These are phyloP conservation scores for crab-eating macaque (Macaca fascicularis) DNA, from an alignment of 2,113 vertebrate genomes.

Conservation along the genomic window DNA sequence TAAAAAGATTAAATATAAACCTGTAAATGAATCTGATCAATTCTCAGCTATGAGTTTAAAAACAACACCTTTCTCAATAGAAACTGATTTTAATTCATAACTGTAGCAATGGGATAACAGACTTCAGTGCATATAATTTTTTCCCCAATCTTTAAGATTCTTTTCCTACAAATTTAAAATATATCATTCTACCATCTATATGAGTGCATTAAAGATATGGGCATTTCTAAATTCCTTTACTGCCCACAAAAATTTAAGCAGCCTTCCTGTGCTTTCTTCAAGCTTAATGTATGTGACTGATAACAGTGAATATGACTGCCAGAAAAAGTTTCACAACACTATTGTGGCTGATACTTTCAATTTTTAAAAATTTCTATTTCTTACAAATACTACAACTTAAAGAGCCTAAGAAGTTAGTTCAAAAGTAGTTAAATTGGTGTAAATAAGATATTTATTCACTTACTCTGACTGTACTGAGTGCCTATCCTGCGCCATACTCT, in stretches of 20 bases:
- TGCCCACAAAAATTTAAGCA: slow-evolving; percentile 5
- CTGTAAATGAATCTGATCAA: slow-evolving; percentile 3
- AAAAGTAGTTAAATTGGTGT: not conserved
- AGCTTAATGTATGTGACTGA: not conserved
- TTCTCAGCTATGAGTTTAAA: slow-evolving; percentile 2
- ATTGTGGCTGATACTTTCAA: not conserved
- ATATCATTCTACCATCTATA: not conserved
- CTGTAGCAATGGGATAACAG: not conserved
- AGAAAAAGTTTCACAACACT: not conserved
- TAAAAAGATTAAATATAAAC: slow-evolving; percentile 29
- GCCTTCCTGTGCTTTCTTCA: not conserved
- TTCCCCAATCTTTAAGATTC: slow-evolving; percentile 40
- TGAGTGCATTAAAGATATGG: not conserved
- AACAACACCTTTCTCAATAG: not conserved
- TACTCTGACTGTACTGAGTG: not conserved
- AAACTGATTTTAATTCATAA: not conserved
- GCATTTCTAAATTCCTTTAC: slow-evolving; percentile 42
- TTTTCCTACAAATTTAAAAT: slow-evolving; percentile 43
- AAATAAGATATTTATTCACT: not conserved
- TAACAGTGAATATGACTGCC: not conserved
- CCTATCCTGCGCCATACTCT: not conserved
- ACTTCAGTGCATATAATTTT: not conserved
- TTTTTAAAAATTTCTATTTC: not conserved
- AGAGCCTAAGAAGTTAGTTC: slow-evolving; percentile 11
- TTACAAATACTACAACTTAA: not conserved